Evolutionary conservation across 2,113 vertebrate genomes (phyloP), one percentile per base, ranked within the genome.

Genomic region (Eclectus roratus): DNA sequence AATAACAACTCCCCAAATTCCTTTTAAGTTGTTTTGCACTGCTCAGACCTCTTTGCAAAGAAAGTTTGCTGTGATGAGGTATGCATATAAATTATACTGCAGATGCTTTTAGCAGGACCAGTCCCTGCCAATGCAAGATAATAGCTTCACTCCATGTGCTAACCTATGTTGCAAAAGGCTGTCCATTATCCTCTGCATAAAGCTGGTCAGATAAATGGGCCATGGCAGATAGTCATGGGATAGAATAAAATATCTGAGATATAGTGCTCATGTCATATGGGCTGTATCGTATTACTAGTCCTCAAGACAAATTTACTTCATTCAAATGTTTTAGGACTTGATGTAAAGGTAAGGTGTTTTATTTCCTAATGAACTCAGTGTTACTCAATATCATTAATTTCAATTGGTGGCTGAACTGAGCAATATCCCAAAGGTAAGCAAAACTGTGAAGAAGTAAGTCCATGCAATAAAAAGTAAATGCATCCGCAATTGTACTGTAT

Each of bases 381-480:
- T 47, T 82, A 91, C 16, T 79, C 21, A 55, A 35, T 4, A 2
- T 5, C 8, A 15, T 60, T 88, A 21, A 21, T 65, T 89, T 88
- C 74, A 91, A 0, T 3, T 37, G n/a, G 52, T 64, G 37, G 47
- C 64, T 92, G 88, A 95, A 93, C 23, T 61, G 33, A 85, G 44
- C 20, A 70, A 79, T 81, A 81, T 20, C 65, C 41, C 61, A 79
- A 94, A 89, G 52, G 47, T 66, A 89, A 88, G 80, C 50, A 85
- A 69, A 84, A 85, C 49, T 39, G 16, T 58, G 63, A 83, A 81
- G 78, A 72, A 61, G 39, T 60, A 63, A 69, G 50, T n/a, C 85
- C 64, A 29, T 64, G 61, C 49, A 93, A 82, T 92, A 85, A 96
- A 96, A 89, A 76, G 18, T 63, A 94, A 96, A 86, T 78, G 89